Percentiles rank a stretch among this genome's conserved stretches.
phyloP scores from a whole-genome alignment of 2,113 vertebrate genomes.

The Rana temporaria region DNA sequence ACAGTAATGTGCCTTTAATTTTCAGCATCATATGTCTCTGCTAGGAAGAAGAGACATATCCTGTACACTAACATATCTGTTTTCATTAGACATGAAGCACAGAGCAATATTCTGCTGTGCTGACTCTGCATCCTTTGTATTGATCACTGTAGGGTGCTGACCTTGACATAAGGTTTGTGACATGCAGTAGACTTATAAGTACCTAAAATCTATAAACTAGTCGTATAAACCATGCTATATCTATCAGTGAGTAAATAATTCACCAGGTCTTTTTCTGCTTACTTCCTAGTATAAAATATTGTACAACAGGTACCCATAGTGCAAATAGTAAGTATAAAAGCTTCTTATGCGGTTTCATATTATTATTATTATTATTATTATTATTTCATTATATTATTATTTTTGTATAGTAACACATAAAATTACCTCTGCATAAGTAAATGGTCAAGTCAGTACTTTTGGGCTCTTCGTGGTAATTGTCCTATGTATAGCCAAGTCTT shows the following conservation, averaged over 20 bases:
- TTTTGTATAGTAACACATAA: too few species aligned
- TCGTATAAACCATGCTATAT: background rate
- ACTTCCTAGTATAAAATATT: background rate
- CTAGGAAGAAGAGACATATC: background rate
- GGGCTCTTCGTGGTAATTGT: too few species aligned
- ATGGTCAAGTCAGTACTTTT: too few species aligned
- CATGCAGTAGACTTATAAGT: background rate
- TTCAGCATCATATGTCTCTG: too few species aligned
- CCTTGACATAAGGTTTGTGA: slow-evolving; percentile 12
- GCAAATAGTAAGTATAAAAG: too few species aligned
- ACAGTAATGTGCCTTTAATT: too few species aligned
- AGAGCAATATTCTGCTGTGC: slow-evolving; percentile 5
- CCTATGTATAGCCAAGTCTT: too few species aligned
- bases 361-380: too few species aligned
- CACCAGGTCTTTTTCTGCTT: background rate
- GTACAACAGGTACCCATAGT: background rate
- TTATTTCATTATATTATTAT: too few species aligned
- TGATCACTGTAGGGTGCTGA: slow-evolving; percentile 10
- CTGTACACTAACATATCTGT: background rate
- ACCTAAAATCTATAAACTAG: background rate
- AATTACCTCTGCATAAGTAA: too few species aligned
- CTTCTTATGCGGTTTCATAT: too few species aligned
- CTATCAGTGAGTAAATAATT: background rate
- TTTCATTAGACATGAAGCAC: background rate
- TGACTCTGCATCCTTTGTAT: background rate